These are phyloP conservation scores for Tarsius wallacei DNA, from an alignment of 2,797 vertebrate genomes.

Conservation along the genomic window DNA sequence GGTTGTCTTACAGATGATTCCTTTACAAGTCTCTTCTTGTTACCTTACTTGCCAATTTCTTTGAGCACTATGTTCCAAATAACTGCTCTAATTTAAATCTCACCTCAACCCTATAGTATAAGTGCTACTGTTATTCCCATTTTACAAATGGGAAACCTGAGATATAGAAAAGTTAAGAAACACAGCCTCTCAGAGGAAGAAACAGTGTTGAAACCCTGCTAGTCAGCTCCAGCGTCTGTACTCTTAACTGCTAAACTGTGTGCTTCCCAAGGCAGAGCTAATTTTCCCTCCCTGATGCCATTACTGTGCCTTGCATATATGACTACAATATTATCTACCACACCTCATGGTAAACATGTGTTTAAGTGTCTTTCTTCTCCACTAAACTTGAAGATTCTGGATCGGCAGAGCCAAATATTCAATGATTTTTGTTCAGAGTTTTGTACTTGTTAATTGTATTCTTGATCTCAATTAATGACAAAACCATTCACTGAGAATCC, in stretches of 20 bases:
- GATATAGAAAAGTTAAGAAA: not conserved
- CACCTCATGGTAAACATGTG: not conserved
- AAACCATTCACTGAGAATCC: not conserved
- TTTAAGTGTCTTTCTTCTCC: not conserved
- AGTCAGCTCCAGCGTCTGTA: not conserved
- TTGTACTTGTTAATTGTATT: not conserved
- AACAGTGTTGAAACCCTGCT: not conserved
- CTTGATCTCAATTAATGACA: slow-evolving; percentile 27
- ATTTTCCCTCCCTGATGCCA: not conserved
- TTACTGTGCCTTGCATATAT: not conserved
- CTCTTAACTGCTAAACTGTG: not conserved
- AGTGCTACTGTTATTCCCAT: not conserved
- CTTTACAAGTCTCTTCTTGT: not conserved
- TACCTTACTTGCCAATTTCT: not conserved
- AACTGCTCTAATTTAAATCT: not conserved
- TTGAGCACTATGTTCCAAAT: not conserved
- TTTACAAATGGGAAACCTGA: not conserved
- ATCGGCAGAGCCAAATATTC: not conserved
- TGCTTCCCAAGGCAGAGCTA: not conserved
- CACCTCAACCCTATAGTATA: not conserved
- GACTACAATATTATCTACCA: not conserved
- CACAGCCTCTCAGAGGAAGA: not conserved
- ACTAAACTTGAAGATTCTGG: not conserved
- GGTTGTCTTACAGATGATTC: not conserved
- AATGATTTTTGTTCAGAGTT: slow-evolving; percentile 9